Conservation (phyloP, 2,113 vertebrate species). For the Misgurnus anguillicaudatus region DNA sequence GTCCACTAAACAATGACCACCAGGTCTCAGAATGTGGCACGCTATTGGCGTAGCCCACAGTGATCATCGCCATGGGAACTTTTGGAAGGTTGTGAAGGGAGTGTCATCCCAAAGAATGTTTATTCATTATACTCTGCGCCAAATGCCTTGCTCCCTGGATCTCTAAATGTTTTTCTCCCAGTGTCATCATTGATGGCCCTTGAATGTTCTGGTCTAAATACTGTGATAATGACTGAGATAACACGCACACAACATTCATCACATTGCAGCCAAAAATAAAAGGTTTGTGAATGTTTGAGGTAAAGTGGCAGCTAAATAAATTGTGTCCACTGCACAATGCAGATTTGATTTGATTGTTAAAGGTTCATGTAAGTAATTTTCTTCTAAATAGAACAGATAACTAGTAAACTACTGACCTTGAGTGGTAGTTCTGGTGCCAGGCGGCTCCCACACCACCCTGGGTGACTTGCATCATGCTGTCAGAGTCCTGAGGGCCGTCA, state of each 20-base stretch:
- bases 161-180: slow-evolving; percentile 17
- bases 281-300: neutral
- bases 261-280: neutral
- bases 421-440: slow-evolving; percentile 88
- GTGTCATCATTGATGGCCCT: slow-evolving; percentile 29
- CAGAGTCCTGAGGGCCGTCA: slow-evolving; percentile 74
- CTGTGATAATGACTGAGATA: slow-evolving; percentile 29
- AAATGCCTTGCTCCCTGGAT: slow-evolving; percentile 15
- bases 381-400: too few relatives aligned
- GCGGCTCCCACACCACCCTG: slow-evolving; percentile 80
- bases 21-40: slow-evolving; percentile 17
- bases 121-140: slow-evolving; percentile 29
- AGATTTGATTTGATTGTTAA: too few relatives aligned
- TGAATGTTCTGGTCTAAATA: slow-evolving; percentile 37
- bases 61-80: slow-evolving; percentile 32
- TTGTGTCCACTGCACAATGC: neutral
- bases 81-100: slow-evolving; percentile 8
- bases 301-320: neutral
- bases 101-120: slow-evolving; percentile 39
- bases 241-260: neutral
- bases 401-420: slow-evolving; percentile 78
- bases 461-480: slow-evolving; percentile 91
- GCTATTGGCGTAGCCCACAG: slow-evolving; percentile 13
- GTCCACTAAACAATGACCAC: slow-evolving; percentile 15
- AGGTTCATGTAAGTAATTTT: too few relatives aligned